Percentiles rank a stretch among this genome's conserved stretches.
Conservation (phyloP, 2,797 vertebrate species). For the Sphaeramia orbicularis region DNA sequence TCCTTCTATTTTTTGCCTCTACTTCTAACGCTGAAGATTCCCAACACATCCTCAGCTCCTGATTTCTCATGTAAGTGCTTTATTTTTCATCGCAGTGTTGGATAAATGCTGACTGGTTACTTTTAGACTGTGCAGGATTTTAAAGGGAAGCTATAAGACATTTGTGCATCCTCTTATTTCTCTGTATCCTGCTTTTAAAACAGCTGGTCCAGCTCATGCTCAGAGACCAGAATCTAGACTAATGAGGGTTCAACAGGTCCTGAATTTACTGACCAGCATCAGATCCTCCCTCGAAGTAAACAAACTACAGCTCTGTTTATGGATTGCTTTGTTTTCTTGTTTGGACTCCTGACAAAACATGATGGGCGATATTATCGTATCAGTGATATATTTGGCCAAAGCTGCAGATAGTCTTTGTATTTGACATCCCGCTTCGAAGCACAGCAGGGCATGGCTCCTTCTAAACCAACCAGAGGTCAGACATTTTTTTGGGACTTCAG, state of each 20-base stretch:
- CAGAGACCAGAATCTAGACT: constrained; percentile 40
- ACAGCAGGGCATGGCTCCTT: constrained; percentile 25
- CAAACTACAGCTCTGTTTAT: constrained; percentile 1
- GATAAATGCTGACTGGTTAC: constrained; percentile 28
- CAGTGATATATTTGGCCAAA: constrained; percentile 16
- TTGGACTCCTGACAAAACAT: constrained; percentile 3
- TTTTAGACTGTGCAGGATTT: constrained; percentile 18
- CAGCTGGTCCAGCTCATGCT: constrained; percentile 52
- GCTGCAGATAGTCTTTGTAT: constrained; percentile 17
- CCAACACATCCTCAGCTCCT: constrained; percentile 51
- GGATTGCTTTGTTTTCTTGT: neutral
- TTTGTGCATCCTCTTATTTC: constrained; percentile 37
- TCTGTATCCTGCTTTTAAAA: constrained; percentile 60
- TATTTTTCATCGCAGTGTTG: constrained; percentile 7
- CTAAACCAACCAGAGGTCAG: constrained; percentile 45
- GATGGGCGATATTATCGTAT: neutral
- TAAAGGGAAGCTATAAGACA: constrained; percentile 39
- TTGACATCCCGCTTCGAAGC: constrained; percentile 25
- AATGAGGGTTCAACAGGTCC: constrained; percentile 13
- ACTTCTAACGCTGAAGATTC: constrained; percentile 59
- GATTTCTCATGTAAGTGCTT: constrained; percentile 84
- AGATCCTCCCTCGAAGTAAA: constrained; percentile 27
- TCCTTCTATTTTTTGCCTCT: constrained; percentile 58
- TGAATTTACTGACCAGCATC: constrained; percentile 23
- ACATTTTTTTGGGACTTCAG: constrained; percentile 36